Base-by-base conservation (phyloP, 2,113 vertebrate genomes). In the Phalacrocorax aristotelis region DNA sequence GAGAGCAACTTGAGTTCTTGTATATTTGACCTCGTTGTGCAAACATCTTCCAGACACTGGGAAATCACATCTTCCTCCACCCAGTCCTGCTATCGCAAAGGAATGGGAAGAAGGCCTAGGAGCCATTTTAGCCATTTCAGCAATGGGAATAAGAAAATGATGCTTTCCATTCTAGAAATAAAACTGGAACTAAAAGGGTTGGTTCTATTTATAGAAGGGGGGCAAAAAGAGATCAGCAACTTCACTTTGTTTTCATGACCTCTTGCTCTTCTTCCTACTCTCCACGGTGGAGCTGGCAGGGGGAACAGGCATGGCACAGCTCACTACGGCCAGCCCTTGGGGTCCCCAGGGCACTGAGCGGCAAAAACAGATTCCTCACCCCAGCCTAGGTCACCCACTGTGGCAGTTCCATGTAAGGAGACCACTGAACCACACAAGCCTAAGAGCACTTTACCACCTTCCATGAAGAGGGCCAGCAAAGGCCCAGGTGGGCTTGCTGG, bases 21-120 rank as follows among this genome's bases (percentile, higher is more conserved):
- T 38, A 2, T 34, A 32, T 46, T 64, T 36, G 32, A 23, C 32
- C 15, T 84, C 0, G 0, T n/a, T 52, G 21, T 13, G 16, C 38
- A 79, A 92, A 72, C 13, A 13, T 38, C n/a, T 84, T 5, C 3
- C 32, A 71, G 36, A 5, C 19, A 6, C 29, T 10, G 21, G 48
- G 42, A 95, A 84, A 87, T 68, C 40, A 42, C 0, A 0, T 42
- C 62, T 42, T 77, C 32, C 57, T 83, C 29, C 49, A 42, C 22
- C 2, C 42, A 26, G 60, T 16, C 52, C 44, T 90, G 49, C 58
- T 74, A 69, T 5, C 2, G 1, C 19, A 61, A 44, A 80, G 32
- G 69, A 91, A 68, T 30, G 30, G 29, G 38, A 94, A 57, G 72
- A 57, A 52, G 38, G 44, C 14, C 8, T 17, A 19, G 74, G 18